A percentile compares a stretch with the other conserved stretches of the same genome.
These are phyloP conservation scores for Catamblyrhynchus diadema DNA, from an alignment of 2,797 vertebrate species.

Conservation along the genomic window DNA sequence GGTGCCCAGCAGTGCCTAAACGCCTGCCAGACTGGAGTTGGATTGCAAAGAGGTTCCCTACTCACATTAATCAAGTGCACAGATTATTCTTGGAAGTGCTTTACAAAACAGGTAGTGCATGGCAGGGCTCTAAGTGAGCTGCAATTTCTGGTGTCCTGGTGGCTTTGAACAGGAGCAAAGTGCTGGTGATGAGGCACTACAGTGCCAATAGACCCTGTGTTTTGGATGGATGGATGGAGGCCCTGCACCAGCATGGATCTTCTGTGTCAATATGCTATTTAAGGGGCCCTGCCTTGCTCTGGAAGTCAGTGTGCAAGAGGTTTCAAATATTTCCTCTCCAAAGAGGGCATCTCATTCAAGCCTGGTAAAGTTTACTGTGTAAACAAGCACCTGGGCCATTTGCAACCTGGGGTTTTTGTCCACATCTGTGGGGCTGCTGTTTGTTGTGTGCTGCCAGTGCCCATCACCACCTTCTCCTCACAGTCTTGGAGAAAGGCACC, in stretches of 20 bases:
- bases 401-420: not conserved
- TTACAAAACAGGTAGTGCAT: not conserved
- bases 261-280: not conserved
- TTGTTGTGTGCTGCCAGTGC: not conserved
- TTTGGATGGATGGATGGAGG: not conserved
- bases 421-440: not conserved
- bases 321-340: not conserved
- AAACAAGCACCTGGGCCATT: not conserved
- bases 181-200: not conserved
- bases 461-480: not conserved
- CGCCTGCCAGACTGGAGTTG: not conserved
- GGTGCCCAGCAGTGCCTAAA: slow-evolving; percentile 7
- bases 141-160: not conserved
- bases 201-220: not conserved
- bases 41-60: not conserved
- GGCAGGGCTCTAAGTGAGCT: not conserved
- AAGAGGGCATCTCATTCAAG: not conserved
- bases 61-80: not conserved
- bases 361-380: not conserved
- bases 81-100: not conserved
- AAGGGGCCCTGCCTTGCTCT: not conserved
- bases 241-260: not conserved
- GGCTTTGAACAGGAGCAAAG: not conserved
- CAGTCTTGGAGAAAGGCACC: accelerated
- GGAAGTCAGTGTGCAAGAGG: not conserved